These are phyloP conservation scores for Synergus laeviventris DNA, from an alignment of 2,888 invertebrate genomes.

Conservation along the genomic window DNA sequence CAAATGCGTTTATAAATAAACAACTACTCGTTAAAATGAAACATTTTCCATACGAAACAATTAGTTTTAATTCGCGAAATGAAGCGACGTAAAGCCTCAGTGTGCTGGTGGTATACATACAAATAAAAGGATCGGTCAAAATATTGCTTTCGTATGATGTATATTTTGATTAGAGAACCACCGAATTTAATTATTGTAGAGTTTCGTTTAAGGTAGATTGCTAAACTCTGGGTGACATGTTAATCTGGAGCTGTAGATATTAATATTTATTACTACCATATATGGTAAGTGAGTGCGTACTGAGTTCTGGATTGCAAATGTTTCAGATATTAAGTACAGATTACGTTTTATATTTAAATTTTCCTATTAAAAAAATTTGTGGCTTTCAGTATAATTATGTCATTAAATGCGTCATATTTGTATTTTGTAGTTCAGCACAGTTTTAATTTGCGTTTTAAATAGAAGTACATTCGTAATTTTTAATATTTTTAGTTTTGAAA, in stretches of 20 bases:
- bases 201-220: not conserved
- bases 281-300: no score
- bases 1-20: constrained; percentile 34
- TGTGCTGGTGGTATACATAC: not conserved
- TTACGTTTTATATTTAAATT: not conserved
- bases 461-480: not conserved
- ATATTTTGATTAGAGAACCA: not conserved
- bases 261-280: not conserved
- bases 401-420: not conserved
- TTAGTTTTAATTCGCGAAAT: not conserved
- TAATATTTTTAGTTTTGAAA: not conserved
- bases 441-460: not conserved
- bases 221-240: not conserved
- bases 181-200: not conserved
- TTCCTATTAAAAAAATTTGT: not conserved
- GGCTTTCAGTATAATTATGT: not conserved
- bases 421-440: not conserved
- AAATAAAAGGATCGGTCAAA: not conserved
- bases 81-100: not conserved
- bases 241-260: not conserved
- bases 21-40: constrained; percentile 15
- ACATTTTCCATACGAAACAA: constrained; percentile 11
- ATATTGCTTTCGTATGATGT: not conserved
- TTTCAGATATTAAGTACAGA: not conserved
- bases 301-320: not conserved